Base-by-base conservation (phyloP, 2,113 vertebrate genomes). In the Upupa epops region DNA sequence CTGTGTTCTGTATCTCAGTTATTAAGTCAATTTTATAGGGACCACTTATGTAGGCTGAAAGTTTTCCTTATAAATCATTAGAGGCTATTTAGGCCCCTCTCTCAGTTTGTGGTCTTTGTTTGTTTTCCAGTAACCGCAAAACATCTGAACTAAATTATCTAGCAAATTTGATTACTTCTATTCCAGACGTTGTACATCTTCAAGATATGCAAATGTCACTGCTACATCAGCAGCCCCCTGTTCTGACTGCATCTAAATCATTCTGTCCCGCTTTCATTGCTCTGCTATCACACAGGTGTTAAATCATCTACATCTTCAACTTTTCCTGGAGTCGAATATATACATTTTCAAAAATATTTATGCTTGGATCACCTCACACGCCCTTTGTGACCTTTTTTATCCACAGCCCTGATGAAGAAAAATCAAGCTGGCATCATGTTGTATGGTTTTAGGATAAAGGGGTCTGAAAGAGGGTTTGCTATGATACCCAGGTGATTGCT, bases 71-170 rank as follows among this genome's bases (percentile, higher is more conserved):
- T 94, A 96, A 96, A 95, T 96, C 88, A 82, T 94, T 93, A 96
- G 55, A 88, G 66, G 73, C 83, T 94, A 88, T 91, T 95, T 90
- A 94, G 83, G 52, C 32, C 70, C 51, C 74, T 90, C 52, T 94
- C 88, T 86, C 83, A 75, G 90, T 87, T 94, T 95, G 92, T 92
- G 90, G 77, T 89, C 90, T 94, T 94, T 92, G 88, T 90, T 94
- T 92, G 78, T 95, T 96, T 94, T 96, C 89, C 90, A 93, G 89
- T 84, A 94, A 96, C 93, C 92, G 84, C 88, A 70, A 96, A 96
- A 76, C 92, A 96, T 94, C 88, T 96, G 95, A 89, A 66, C 86
- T 89, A 86, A 72, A 95, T 96, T 96, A 96, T 78, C 66, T 59
- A 86, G 59, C 73, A 92, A 90, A 95, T 93, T 72, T 89, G 95